Conservation (phyloP, 2,797 vertebrate species). For the Columba guinea region DNA sequence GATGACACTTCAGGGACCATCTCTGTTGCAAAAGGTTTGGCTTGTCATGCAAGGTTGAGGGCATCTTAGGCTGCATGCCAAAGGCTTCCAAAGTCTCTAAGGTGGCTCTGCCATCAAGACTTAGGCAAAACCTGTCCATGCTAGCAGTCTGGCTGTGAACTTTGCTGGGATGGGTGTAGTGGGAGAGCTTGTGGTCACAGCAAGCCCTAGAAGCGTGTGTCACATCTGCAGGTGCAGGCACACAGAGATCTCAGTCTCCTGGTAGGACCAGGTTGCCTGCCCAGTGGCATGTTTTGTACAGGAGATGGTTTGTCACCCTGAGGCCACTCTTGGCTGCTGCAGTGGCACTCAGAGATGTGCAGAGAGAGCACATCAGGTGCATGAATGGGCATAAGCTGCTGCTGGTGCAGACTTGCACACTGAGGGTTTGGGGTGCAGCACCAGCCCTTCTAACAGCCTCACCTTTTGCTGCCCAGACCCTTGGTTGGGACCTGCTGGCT, state of each 20-base stretch:
- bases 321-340: not conserved
- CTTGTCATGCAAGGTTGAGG: not conserved
- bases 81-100: not conserved
- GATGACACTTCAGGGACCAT: not conserved
- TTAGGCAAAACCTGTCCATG: not conserved
- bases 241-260: not conserved
- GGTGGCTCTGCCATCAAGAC: not conserved
- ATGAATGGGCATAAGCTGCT: fast-evolving
- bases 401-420: not conserved
- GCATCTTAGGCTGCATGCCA: not conserved
- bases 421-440: not conserved
- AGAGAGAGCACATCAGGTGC: not conserved
- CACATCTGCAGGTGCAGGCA: not conserved
- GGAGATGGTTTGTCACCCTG: not conserved
- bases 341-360: not conserved
- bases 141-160: not conserved
- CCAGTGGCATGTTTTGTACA: not conserved
- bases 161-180: not conserved
- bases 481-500: not conserved
- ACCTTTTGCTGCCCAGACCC: not conserved
- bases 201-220: not conserved
- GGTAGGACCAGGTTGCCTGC: not conserved
- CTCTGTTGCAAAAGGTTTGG: not conserved
- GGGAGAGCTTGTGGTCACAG: not conserved
- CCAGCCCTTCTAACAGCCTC: not conserved